phyloP scores from a whole-genome alignment of 2,888 invertebrate genomes.

The Dioctria rufipes region DNA sequence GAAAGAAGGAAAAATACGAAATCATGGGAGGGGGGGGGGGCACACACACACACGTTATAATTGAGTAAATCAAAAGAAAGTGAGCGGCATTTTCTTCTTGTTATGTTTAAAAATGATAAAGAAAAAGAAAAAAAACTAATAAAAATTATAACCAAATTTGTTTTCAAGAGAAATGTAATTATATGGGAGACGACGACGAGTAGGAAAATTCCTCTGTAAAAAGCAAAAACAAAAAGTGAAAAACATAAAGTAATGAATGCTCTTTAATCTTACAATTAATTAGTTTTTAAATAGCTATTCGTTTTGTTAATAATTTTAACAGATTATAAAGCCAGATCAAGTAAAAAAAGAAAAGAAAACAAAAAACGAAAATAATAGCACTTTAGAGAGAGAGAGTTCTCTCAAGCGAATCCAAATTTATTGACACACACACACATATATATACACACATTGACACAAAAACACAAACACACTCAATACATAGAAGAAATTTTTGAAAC shows the following conservation, averaged over 20 bases:
- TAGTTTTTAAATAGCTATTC: slow-evolving; percentile 46
- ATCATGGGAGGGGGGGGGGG: background rate
- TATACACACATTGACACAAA: no score
- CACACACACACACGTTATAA: background rate
- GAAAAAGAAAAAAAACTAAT: slow-evolving; percentile 13
- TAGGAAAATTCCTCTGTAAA: slow-evolving; percentile 49
- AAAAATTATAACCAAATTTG: slow-evolving; percentile 51
- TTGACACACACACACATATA: slow-evolving; percentile 4
- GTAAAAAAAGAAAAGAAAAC: background rate
- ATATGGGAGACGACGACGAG: background rate
- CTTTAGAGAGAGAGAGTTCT: background rate
- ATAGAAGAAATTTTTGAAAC: slow-evolving; percentile 29
- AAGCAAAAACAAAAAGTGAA: slow-evolving; percentile 31
- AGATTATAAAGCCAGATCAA: slow-evolving; percentile 31
- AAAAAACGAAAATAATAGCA: background rate
- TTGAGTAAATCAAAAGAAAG: slow-evolving; percentile 46
- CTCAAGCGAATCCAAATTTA: slow-evolving; percentile 6
- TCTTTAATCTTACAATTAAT: slow-evolving; percentile 44
- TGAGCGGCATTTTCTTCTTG: slow-evolving; percentile 48
- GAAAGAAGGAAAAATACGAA: background rate
- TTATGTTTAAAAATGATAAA: slow-evolving; percentile 34
- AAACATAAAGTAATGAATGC: slow-evolving; percentile 36
- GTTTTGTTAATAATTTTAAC: slow-evolving; percentile 46
- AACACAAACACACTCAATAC: no score
- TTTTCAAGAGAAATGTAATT: slow-evolving; percentile 33